phyloP scores from a whole-genome alignment of 2,797 vertebrate species.

The Setipinna tenuifilis region DNA sequence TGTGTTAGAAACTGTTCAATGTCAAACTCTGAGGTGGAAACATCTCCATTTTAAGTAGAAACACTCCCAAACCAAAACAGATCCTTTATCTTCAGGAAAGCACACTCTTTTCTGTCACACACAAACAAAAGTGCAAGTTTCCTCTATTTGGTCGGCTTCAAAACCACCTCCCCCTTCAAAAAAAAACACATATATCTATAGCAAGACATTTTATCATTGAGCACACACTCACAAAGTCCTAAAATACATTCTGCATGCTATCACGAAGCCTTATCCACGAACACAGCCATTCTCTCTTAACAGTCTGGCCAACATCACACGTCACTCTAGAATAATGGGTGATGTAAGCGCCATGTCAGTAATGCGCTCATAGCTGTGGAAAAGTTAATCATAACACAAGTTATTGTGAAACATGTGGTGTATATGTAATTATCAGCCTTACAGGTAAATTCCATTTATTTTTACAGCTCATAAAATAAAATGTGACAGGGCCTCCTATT shows the following conservation, averaged over 20 bases:
- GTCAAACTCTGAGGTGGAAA: background rate
- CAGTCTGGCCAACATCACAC: constrained; percentile 12
- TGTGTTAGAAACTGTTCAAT: background rate
- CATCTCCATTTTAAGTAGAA: background rate
- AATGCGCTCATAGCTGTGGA: background rate
- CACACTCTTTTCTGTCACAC: background rate
- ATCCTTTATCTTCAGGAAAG: background rate
- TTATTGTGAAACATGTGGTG: background rate
- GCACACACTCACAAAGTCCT: constrained; percentile 31
- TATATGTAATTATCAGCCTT: background rate
- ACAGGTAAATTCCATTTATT: background rate
- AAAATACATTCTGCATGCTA: constrained; percentile 35
- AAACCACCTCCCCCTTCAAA: background rate
- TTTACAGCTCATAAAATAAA: background rate
- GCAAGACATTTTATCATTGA: constrained; percentile 39
- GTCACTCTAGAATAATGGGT: background rate
- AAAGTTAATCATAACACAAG: background rate
- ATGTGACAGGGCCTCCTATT: background rate
- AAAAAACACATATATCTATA: constrained; percentile 7
- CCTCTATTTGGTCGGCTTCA: background rate
- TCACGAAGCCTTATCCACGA: constrained; percentile 1
- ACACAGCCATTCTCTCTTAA: background rate
- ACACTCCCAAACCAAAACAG: constrained; percentile 10
- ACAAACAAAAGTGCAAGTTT: background rate
- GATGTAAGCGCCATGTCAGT: background rate